Evolutionary conservation across 2,797 vertebrate species (phyloP), one percentile per base, ranked within the genome.

Genomic region (Labroides dimidiatus): DNA sequence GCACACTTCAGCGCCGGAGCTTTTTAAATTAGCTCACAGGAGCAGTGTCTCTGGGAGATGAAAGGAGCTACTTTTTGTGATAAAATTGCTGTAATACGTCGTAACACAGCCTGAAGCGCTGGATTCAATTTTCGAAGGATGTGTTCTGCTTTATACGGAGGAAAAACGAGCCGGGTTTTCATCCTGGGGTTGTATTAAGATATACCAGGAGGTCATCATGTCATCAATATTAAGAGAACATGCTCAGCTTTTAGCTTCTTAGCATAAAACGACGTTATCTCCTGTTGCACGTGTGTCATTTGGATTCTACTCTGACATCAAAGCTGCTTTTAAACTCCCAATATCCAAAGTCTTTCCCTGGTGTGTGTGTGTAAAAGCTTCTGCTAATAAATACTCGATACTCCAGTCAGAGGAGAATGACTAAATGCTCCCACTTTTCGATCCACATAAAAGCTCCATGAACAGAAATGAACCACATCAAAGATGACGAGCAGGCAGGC

Each of bases 1-100:
- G 50, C 72, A 63, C 79, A 79, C 45, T 48, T 64, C 64, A 47
- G 58, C 62, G 6, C 47, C 62, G 30, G 1, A 51, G 43, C 45
- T 56, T 45, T 45, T 45, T 45, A 58, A 77, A 80, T 70, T 42
- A 66, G 6, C 54, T 61, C 55, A 33, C 30, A 15, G 47, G 19
- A 41, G 43, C 52, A 10, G 39, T 23, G 16, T 45, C 55, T 41
- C 44, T 2, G 11, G 36, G 15, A 54, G 15, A 69, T 47, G 64
- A 64, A 69, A 58, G 54, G 49, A 19, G 37, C 24, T 52, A 23
- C 64, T 51, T 16, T 54, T 16, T 69, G 69, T 20, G 57, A 71
- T 55, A 63, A 55, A 72, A 62, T 4, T 51, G 53, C 16, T 16
- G 57, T 59, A 27, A 62, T 62, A 61, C 64, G 56, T 27, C 15